Evolutionary conservation across 2,888 invertebrate species (phyloP), one percentile per base, ranked within the genome.

Genomic region (Lycaena phlaeas): DNA sequence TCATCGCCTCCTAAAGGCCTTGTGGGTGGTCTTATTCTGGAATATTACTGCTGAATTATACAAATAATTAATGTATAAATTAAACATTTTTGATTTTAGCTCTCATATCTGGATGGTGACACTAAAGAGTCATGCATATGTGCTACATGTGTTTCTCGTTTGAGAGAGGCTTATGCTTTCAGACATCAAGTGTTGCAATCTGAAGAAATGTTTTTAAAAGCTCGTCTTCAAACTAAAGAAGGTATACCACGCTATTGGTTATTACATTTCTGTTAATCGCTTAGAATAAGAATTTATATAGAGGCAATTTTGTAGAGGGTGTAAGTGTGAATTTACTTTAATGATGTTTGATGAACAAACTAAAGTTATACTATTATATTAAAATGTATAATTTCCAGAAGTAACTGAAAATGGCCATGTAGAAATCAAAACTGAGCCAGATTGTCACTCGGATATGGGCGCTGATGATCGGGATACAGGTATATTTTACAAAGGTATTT

Each of bases 151-250:
- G 50, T 73, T 2, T 14, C 15, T 2, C 50, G 59, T 4, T 52
- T 75, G 2, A 49, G 57, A 1, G 64, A 67, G 12, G 69, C 76
- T 0, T 53, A 49, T 17, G 64, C 70, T 0, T 79, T 81, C 55
- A 56, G 66, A 0, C 56, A 57, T 0, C 79, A 79, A 29, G 77
- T 79, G 6, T 53, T 81, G 36, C 60, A 61, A 36, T 67, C 68
- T 1, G 79, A 81, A 29, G 66, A 79, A 40, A 54, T 57, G n/a
- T 64, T 81, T 38, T 50, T 81, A 0, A 56, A 56, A 3, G 54
- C 65, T 0, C 57, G 57, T 9, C 48, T 73, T 1, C 60, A 63
- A 22, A 52, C 47, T 9, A 68, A 66, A 42, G 62, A 66, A 46
- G 72, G 71, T 73, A n/a, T n/a, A n/a, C n/a, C n/a, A n/a, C n/a